These are phyloP conservation scores for Falcunculus frontatus DNA, from an alignment of 2,113 vertebrate genomes.

Conservation along the genomic window DNA sequence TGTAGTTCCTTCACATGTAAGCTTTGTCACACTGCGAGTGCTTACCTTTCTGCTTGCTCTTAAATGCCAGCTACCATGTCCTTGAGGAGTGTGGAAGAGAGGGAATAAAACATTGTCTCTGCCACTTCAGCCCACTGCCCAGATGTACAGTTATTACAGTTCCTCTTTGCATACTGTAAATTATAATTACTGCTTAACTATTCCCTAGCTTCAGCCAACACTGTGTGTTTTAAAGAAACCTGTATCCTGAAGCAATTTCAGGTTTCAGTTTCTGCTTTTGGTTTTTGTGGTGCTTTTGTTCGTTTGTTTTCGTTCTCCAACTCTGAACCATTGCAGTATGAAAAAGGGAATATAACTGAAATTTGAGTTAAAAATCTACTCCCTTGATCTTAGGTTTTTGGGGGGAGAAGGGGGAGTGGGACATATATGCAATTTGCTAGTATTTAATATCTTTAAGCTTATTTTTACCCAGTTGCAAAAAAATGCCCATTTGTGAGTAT, in stretches of 20 bases:
- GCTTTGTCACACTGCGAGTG: not conserved
- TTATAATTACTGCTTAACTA: not conserved
- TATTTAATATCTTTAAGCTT: not conserved
- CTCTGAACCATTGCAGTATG: not conserved
- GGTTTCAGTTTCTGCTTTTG: not conserved
- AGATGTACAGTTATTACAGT: slow-evolving; percentile 20
- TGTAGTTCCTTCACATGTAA: not conserved
- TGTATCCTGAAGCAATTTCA: not conserved
- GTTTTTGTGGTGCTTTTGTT: not conserved
- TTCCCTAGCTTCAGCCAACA: not conserved
- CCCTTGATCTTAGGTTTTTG: not conserved
- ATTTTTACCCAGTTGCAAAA: not conserved
- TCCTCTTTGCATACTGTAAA: slow-evolving; percentile 9
- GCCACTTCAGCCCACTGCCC: slow-evolving; percentile 37
- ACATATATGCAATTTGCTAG: not conserved
- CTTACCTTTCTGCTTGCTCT: slow-evolving; percentile 33
- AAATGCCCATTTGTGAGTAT: not conserved
- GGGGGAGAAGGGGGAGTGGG: rapidly evolving
- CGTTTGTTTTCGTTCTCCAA: not conserved
- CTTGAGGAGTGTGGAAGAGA: slow-evolving; percentile 4
- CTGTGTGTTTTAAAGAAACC: not conserved
- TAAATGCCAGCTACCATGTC: slow-evolving; percentile 10
- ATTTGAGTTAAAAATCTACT: not conserved
- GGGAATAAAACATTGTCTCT: slow-evolving; percentile 12
- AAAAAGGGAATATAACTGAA: not conserved